A percentile compares a stretch with the other conserved stretches of the same genome.
Evolutionary conservation across 2,113 vertebrate genomes (phyloP).

Genomic region (Centropristis striata): DNA sequence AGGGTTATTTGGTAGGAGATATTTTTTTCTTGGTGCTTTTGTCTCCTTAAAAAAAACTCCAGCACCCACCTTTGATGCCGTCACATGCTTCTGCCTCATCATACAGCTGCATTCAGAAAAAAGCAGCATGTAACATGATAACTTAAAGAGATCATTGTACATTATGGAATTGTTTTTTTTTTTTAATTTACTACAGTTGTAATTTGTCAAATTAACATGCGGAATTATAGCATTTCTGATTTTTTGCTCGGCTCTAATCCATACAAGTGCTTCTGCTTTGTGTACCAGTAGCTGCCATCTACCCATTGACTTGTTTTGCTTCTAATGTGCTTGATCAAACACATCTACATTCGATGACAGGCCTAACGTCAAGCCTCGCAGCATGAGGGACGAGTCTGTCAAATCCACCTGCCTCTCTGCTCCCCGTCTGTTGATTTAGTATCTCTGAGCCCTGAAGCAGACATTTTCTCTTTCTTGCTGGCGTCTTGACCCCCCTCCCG

Average conservation of each 20-base stretch:
- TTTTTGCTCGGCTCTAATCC: too few relatives aligned
- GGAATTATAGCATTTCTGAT: neutral
- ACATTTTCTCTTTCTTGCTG: conserved; percentile 56
- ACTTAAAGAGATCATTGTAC: neutral
- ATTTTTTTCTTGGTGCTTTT: too few relatives aligned
- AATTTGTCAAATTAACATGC: neutral
- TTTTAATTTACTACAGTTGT: neutral
- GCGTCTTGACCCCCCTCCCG: conserved; percentile 58
- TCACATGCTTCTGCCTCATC: neutral
- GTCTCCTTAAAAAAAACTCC: neutral
- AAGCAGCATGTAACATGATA: neutral
- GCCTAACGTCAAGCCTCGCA: conserved; percentile 42
- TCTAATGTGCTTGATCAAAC: conserved; percentile 59
- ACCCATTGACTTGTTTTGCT: conserved; percentile 29
- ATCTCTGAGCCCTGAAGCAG: conserved; percentile 43
- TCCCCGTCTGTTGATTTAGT: conserved; percentile 56
- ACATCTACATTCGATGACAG: conserved; percentile 58
- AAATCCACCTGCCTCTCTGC: conserved; percentile 64
- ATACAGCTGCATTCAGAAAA: neutral
- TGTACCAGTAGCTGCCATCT: neutral
- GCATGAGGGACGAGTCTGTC: conserved; percentile 59
- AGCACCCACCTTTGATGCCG: neutral
- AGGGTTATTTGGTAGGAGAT: neutral
- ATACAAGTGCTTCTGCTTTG: neutral
- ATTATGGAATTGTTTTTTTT: neutral